Percentiles rank a stretch among this genome's conserved stretches.
Conservation (phyloP, 2,888 invertebrate genomes). For the Meghimatium bilineatum region DNA sequence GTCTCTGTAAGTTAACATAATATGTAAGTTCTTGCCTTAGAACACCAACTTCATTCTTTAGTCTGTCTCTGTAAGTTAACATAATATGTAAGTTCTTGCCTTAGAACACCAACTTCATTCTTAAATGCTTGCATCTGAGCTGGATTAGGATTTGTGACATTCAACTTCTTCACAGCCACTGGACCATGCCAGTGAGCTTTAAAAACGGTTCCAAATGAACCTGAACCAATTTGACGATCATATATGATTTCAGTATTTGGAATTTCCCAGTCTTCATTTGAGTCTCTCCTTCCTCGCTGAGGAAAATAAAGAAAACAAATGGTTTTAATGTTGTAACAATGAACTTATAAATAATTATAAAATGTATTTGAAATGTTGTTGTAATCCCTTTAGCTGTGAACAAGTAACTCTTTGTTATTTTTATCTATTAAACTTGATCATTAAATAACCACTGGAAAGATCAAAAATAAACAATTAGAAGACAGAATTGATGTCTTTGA, state of each 20-base stretch:
- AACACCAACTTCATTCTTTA: too few species aligned
- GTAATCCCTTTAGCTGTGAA: too few species aligned
- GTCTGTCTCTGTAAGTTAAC: neutral
- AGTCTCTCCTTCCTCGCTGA: conserved; percentile 82
- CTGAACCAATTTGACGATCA: conserved; percentile 95
- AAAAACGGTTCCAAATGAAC: conserved; percentile 98
- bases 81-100: conserved; percentile 82
- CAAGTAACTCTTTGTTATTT: too few species aligned
- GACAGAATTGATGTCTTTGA: too few species aligned
- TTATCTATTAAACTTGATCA: too few species aligned
- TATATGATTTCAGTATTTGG: conserved; percentile 94
- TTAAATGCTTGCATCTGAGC: conserved; percentile 98
- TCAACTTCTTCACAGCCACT: conserved; percentile 97
- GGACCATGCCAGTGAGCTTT: conserved; percentile 98
- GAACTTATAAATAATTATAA: neutral
- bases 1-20: too few species aligned
- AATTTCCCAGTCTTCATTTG: conserved; percentile 99
- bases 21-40: too few species aligned
- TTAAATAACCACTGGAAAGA: too few species aligned
- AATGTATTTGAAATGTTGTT: too few species aligned
- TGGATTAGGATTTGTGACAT: conserved; percentile 96
- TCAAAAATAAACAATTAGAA: too few species aligned
- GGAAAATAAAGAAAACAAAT: neutral
- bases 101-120: conserved; percentile 95
- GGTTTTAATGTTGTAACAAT: neutral